Conservation (phyloP, 2,888 invertebrate genomes). For the Acleris cristana region DNA sequence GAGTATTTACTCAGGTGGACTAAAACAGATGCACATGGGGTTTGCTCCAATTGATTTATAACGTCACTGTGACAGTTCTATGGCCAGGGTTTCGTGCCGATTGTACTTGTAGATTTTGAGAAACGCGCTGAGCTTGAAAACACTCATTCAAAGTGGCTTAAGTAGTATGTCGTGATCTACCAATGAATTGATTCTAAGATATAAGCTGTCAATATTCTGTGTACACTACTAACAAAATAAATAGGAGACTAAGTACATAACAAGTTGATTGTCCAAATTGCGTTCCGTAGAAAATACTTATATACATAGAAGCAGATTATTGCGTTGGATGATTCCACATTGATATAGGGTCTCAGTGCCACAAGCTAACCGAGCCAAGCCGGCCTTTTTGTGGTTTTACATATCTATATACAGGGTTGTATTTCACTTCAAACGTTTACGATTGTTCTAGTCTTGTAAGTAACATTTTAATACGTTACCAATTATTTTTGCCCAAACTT, state of each 20-base stretch:
- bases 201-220: background rate
- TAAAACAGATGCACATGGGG: too few species aligned
- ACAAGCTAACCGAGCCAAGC: background rate
- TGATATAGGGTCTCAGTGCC: constrained; percentile 3
- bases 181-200: background rate
- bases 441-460: too few species aligned
- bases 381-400: constrained; percentile 5
- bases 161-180: background rate
- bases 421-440: too few species aligned
- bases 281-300: constrained; percentile 2
- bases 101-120: too few species aligned
- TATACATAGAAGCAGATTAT: constrained; percentile 24
- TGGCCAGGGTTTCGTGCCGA: too few species aligned
- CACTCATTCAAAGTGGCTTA: too few species aligned
- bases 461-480: too few species aligned
- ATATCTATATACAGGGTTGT: background rate
- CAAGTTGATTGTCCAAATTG: background rate
- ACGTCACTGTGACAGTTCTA: too few species aligned
- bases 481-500: too few species aligned
- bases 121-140: too few species aligned
- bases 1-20: too few species aligned
- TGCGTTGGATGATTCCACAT: constrained; percentile 2
- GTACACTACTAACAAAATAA: background rate
- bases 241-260: constrained; percentile 3
- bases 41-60: too few species aligned